phyloP scores from a whole-genome alignment of 2,888 invertebrate species.

The Pandemis corylana region DNA sequence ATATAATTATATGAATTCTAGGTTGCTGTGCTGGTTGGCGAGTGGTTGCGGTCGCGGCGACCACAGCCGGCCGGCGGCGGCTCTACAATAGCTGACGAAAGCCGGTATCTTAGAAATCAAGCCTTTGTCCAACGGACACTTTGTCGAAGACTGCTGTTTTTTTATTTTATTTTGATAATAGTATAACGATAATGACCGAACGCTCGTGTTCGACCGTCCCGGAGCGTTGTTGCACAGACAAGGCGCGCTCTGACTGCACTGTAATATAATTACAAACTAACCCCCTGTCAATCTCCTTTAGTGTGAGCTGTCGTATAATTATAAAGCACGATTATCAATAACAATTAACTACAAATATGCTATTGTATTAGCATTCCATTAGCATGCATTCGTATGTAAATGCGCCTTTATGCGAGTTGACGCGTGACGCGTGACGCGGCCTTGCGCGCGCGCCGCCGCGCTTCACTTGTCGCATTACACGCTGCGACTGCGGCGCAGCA shows the following conservation, averaged over 20 bases:
- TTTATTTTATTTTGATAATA: too few relatives aligned
- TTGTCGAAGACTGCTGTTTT: too few relatives aligned
- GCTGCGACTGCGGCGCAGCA: background rate
- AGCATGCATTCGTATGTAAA: conserved; percentile 11
- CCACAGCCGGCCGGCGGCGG: too few relatives aligned
- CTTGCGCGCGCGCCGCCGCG: conserved; percentile 8
- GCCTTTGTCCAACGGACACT: too few relatives aligned
- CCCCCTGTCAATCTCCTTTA: conserved; percentile 2
- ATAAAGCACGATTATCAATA: conserved; percentile 17
- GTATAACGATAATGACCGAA: too few relatives aligned
- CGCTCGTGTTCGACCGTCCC: background rate
- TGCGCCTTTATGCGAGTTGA: background rate
- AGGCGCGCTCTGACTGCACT: background rate
- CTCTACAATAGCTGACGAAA: too few relatives aligned
- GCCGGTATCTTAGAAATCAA: too few relatives aligned
- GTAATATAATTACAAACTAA: background rate
- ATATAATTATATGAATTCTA: too few relatives aligned
- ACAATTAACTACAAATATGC: conserved; percentile 25
- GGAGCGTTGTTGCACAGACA: background rate
- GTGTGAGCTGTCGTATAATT: background rate
- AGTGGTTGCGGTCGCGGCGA: too few relatives aligned
- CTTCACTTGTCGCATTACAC: background rate
- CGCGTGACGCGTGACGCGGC: background rate
- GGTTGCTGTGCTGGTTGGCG: too few relatives aligned
- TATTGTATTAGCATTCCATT: conserved; percentile 5